These are phyloP conservation scores for Enteromius trimaculatus DNA, from an alignment of 2,797 vertebrate genomes.

Conservation along the genomic window DNA sequence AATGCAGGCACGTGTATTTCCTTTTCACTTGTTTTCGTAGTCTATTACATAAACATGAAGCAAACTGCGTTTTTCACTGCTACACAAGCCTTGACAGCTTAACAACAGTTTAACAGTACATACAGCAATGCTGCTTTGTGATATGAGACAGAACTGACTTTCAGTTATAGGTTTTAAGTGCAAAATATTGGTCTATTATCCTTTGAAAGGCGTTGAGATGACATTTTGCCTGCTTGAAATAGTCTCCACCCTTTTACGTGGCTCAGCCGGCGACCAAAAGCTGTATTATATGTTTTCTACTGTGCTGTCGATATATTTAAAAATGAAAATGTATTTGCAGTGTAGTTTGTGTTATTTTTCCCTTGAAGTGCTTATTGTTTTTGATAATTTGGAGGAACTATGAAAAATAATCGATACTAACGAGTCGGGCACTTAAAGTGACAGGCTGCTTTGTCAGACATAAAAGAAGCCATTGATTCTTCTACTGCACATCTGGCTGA, in stretches of 20 bases:
- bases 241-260: slow-evolving; percentile 37
- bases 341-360: not conserved
- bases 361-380: not conserved
- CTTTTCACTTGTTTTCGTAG: not conserved
- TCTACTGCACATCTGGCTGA: not conserved
- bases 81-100: not conserved
- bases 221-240: not conserved
- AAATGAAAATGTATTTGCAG: not conserved
- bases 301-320: not conserved
- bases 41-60: slow-evolving; percentile 15
- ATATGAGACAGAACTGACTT: not conserved
- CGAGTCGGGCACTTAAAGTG: slow-evolving; percentile 6
- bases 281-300: not conserved
- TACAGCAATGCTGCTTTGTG: not conserved
- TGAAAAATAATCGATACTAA: slow-evolving; percentile 14
- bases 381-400: slow-evolving; percentile 21
- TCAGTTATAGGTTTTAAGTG: not conserved
- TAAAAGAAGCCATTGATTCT: not conserved
- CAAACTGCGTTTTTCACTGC: not conserved
- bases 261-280: not conserved
- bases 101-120: not conserved
- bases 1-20: not conserved
- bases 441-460: slow-evolving; percentile 35
- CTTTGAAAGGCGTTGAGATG: slow-evolving; percentile 6
- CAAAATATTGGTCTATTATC: not conserved